Evolutionary conservation across 2,797 vertebrate species (phyloP), one percentile per base, ranked within the genome.

Genomic region (Epinephelus malabaricus): DNA sequence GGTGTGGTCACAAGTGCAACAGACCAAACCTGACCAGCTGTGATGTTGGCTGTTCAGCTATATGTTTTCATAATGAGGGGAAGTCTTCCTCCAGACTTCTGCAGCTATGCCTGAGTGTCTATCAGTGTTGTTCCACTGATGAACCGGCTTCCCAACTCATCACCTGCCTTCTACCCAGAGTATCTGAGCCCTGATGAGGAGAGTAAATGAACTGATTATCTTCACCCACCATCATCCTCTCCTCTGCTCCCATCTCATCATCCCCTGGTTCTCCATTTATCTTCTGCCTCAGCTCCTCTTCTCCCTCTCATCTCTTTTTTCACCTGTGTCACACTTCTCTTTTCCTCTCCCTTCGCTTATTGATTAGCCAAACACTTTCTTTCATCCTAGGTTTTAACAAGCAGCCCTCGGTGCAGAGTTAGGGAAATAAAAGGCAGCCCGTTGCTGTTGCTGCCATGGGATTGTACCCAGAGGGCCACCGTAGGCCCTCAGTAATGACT

Each of bases 341-440:
- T 50, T 19, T 30, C 5, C 47, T 62, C 13, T 21, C 30, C 13
- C 19, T 38, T 30, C 54, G 10, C 6, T 43, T 89, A 93, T 93
- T 85, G 91, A 93, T 92, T 69, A 82, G 73, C 74, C 70, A 62
- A 73, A 77, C 75, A 25, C 83, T 74, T 77, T 72, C 54, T 80
- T 75, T 83, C 55, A 55, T 65, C 70, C 55, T 40, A 45, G 70
- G 27, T 80, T 92, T 92, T 91, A 93, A 92, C 93, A 81, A 93
- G 92, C 88, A 25, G 78, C 51, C 66, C 64, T 73, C 25, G 54
- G 81, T 68, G 82, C 75, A 70, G 75, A 82, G 69, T 81, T 77
- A 62, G 86, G 79, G 79, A 84, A 84, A 85, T 88, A 82, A 88
- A 89, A 84, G 73, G 80, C 82, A 19, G 73, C 60, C 69, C 78